Evolutionary conservation across 2,797 vertebrate genomes (phyloP), one percentile per base, ranked within the genome.

Genomic region (Novumbra hubbsi): DNA sequence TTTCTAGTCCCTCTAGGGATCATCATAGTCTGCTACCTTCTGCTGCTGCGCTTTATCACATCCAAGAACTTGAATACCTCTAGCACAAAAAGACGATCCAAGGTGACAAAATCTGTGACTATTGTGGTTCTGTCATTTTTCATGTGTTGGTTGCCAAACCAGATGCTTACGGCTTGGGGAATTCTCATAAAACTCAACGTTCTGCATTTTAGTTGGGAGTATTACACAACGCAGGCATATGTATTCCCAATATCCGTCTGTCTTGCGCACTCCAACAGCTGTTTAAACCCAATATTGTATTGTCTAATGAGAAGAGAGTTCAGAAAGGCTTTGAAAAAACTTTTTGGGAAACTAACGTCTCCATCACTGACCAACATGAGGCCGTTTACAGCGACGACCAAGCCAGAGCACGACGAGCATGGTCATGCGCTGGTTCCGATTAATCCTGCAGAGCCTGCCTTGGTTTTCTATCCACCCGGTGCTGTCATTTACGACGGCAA

Each of bases 131-230:
- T 98, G 1, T 95, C 95, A 0, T 99, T 99, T 82, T 98, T 99
- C 86, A 89, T 98, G 72, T 99, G 97, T 85, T 99, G 98, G 96
- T 91, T 99, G 65, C 98, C 98, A 74, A 98, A 99, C 85, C 97
- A 99, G 86, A 96, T 96, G 0, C 92, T 99, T 49, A 99, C 98
- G 0, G 88, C 90, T 0, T 99, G 97, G 98, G 96, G 97, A 2
- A 94, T 98, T 76, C 93, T 99, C 27, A 93, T 99, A 80, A 99
- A 99, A 83, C 93, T 99, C 82, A 97, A 98, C 41, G 93, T 90
- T 5, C 94, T 96, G 17, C 94, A 94, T 72, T 99, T 98, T 90
- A 96, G 94, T 73, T 94, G 94, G 0, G 96, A 94, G 76, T 99
- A 97, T 81, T 99, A 99, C 89, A 87, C 95, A 78, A 95, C 94